Conservation (phyloP, 1,140 invertebrate genomes). For the Ostrea denselamellosa region DNA sequence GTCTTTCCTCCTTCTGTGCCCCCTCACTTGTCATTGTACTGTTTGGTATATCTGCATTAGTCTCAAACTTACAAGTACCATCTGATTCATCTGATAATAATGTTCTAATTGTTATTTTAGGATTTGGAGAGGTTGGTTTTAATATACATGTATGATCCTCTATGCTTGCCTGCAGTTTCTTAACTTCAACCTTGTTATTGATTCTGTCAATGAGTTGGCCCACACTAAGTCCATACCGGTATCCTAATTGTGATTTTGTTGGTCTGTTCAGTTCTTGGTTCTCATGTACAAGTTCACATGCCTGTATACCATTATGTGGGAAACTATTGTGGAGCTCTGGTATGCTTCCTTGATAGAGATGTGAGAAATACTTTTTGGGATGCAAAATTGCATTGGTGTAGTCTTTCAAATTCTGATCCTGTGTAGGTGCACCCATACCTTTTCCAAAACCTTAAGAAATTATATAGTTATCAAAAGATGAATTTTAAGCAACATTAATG, state of each 20-base stretch:
- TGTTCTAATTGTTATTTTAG: neutral
- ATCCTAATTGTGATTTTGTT: neutral
- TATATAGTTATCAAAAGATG: too few relatives aligned
- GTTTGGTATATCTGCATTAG: neutral
- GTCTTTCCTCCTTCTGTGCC: constrained; percentile 20
- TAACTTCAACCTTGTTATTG: neutral
- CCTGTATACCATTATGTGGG: neutral
- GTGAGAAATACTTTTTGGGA: constrained; percentile 16
- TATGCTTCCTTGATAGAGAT: constrained; percentile 9
- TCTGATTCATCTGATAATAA: neutral
- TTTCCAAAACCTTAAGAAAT: neutral
- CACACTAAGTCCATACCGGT: neutral
- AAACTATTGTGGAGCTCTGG: neutral
- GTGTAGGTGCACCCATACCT: neutral
- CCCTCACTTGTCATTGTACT: constrained; percentile 10
- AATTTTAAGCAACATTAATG: too few relatives aligned
- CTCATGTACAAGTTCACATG: neutral
- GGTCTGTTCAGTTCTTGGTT: neutral
- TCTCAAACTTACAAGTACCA: neutral
- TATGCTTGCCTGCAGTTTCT: neutral
- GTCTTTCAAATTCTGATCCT: neutral
- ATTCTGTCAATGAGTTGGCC: constrained; percentile 2
- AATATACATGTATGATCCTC: neutral
- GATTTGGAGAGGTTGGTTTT: neutral
- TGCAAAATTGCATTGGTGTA: neutral